Percentiles rank a stretch among this genome's conserved stretches.
Conservation (phyloP, 2,797 vertebrate species). For the Anguilla anguilla region DNA sequence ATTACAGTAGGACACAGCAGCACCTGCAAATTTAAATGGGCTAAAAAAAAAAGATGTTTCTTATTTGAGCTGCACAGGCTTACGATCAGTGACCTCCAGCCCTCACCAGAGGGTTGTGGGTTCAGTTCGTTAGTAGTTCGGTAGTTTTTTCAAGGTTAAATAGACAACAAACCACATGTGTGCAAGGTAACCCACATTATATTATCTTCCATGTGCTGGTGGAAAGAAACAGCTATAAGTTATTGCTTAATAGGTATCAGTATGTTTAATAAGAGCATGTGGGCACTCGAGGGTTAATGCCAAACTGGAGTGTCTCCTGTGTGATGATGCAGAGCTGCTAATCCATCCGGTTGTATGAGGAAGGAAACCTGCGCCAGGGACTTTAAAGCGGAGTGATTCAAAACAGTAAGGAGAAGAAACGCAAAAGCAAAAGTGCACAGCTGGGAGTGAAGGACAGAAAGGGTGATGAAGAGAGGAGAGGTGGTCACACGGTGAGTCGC, state of each 20-base stretch:
- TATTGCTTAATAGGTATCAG: neutral
- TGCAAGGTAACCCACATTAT: neutral
- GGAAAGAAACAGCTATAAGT: neutral
- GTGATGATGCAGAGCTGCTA: neutral
- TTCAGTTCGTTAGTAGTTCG: neutral
- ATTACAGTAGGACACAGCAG: neutral
- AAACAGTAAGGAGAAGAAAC: neutral
- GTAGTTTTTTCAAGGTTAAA: neutral
- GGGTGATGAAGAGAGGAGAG: neutral
- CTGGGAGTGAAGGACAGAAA: neutral
- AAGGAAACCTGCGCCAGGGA: neutral
- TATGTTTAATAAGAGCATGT: neutral
- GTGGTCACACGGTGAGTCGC: too few relatives aligned
- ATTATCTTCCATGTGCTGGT: neutral
- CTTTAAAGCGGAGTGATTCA: neutral
- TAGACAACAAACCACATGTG: neutral
- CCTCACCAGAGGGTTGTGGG: slow-evolving; percentile 5
- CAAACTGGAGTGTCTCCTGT: neutral
- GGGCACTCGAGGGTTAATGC: neutral
- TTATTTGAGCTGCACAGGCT: neutral
- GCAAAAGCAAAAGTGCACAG: neutral
- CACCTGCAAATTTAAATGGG: neutral
- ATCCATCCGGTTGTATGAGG: neutral
- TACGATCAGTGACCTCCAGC: neutral
- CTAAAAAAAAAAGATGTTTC: neutral